Evolutionary conservation across 2,113 vertebrate species (phyloP), one percentile per base, ranked within the genome.

Genomic region (Forbesichthys papilliferus): DNA sequence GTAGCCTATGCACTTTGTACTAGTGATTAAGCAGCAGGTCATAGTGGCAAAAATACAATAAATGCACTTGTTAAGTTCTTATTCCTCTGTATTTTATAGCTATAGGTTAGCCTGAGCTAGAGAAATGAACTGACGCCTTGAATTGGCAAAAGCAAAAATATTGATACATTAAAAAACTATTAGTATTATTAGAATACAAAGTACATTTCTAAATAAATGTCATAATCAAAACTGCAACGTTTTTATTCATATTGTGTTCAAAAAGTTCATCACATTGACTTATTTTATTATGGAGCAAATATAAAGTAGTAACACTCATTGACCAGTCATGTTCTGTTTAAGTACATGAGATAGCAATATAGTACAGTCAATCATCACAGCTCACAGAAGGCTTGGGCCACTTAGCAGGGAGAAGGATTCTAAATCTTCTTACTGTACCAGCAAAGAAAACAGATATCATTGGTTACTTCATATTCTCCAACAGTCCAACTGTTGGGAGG

Each of bases 231-330:
- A 64, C 9, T 27, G 3, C 58, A 9, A 59, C 8, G 27, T 27
- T 27, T 27, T 27, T 27, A 27, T 18, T 9, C 18, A 9, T 18
- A 5, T 13, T 11, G 9, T 51, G 49, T 51, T 51, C 49, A 51
- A 3, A 51, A 11, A 18, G 54, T 55, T 20, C 4, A 56, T 56
- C n/a, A 9, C 8, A 8, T 20, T 13, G 52, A 48, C 61, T 58
- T 62, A 69, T 13, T 84, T 84, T 79, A 82, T 80, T 87, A 52
- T n/a, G 66, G 79, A 87, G 80, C 62, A 84, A 79, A 77, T 78
- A 82, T 47, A 75, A 81, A 78, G 61, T 64, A 20, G 56, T 47
- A 74, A 79, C 78, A 81, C 69, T 78, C n/a, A 14, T 51, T 73
- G 70, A 67, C 75, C 70, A 18, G 27, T 51, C 69, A 66, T 63